phyloP scores from a whole-genome alignment of 2,888 invertebrate species.

The Liopterus haemorrhoidalis region DNA sequence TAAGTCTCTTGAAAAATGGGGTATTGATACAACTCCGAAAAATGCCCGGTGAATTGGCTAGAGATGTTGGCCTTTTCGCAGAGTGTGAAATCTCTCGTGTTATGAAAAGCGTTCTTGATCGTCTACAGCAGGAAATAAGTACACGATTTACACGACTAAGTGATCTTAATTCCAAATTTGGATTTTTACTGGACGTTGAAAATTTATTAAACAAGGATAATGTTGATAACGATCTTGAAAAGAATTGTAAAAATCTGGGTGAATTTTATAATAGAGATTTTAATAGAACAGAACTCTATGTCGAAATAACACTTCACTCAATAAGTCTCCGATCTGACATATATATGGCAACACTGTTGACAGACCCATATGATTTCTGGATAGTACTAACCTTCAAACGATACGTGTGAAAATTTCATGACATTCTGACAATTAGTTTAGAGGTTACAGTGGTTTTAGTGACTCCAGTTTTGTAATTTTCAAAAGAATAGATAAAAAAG shows the following conservation, averaged over 20 bases:
- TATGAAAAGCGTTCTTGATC: conserved; percentile 19
- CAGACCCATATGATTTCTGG: no score
- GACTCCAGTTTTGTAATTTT: no score
- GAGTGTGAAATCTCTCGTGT: conserved; percentile 21
- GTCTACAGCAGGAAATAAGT: conserved; percentile 18
- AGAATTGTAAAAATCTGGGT: conserved; percentile 9
- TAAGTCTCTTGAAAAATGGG: no score
- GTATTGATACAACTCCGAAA: conserved; percentile 12
- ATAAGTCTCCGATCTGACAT: no score
- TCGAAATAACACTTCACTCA: no score
- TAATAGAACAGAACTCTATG: conserved; percentile 13
- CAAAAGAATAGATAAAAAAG: no score
- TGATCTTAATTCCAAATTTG: conserved; percentile 21
- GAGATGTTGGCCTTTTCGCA: conserved; percentile 18
- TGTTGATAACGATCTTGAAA: conserved; percentile 5
- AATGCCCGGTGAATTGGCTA: conserved; percentile 20
- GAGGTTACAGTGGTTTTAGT: no score
- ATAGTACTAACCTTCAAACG: no score
- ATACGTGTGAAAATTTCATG: no score
- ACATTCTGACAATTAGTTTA: no score
- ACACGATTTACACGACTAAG: conserved; percentile 21
- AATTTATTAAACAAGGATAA: conserved; percentile 10
- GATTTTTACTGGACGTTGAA: conserved; percentile 19
- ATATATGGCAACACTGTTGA: no score
- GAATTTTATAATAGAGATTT: conserved; percentile 14